These are phyloP conservation scores for Stichopus horrens DNA, from an alignment of 53 echinoderm and acorn worm species.

Conservation along the genomic window DNA sequence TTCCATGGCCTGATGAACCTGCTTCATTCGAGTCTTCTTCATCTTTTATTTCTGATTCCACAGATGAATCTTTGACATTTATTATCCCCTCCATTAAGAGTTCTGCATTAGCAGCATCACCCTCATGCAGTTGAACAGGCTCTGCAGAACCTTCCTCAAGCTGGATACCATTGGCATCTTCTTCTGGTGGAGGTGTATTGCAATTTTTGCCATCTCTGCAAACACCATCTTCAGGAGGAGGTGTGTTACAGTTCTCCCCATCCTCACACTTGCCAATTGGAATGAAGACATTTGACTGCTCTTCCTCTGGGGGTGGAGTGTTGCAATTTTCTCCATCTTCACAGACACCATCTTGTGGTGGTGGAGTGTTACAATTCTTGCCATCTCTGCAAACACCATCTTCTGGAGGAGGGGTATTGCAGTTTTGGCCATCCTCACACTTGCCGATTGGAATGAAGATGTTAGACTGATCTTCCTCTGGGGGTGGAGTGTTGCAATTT, in stretches of 20 bases:
- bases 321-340: slow-evolving; percentile 72
- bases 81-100: slow-evolving; percentile 8
- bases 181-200: slow-evolving; percentile 85
- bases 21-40: slow-evolving; percentile 40
- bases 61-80: slow-evolving; percentile 45
- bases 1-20: slow-evolving; percentile 59
- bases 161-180: slow-evolving; percentile 55
- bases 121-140: slow-evolving; percentile 2
- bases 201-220: slow-evolving; percentile 75
- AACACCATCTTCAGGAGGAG: slow-evolving; percentile 71
- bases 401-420: slow-evolving; percentile 83
- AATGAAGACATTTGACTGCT: background rate
- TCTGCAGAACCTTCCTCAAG: slow-evolving; percentile 18
- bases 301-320: slow-evolving; percentile 69
- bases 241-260: slow-evolving; percentile 84
- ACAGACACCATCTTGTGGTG: slow-evolving; percentile 60
- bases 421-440: slow-evolving; percentile 70
- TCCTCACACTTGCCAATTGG: slow-evolving; percentile 60
- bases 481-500: slow-evolving; percentile 78
- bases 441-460: slow-evolving; percentile 39
- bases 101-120: slow-evolving; percentile 42
- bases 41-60: slow-evolving; percentile 38
- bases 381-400: slow-evolving; percentile 78
- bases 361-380: slow-evolving; percentile 80
- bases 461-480: slow-evolving; percentile 33